Evolutionary conservation across 2,113 vertebrate genomes (phyloP).

Genomic region (Hemibagrus wyckioides): DNA sequence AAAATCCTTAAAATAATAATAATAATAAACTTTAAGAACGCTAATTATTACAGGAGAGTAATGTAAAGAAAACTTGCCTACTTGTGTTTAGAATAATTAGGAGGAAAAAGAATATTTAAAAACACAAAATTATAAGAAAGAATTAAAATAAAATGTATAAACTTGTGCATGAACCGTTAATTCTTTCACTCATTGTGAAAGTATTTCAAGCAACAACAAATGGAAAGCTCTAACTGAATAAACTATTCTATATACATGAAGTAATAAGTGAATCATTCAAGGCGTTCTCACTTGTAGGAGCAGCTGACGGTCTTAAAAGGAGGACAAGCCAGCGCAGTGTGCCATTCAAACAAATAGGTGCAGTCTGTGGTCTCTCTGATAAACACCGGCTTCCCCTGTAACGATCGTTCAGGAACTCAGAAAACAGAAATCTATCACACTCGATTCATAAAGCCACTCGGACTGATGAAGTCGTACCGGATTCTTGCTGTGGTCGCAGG

Average conservation of each 20-base stretch:
- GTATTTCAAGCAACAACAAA: no score
- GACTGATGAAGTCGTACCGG: conserved; percentile 70
- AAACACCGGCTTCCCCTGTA: conserved; percentile 80
- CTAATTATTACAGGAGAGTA: no score
- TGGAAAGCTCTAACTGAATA: not conserved
- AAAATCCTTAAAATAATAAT: not conserved
- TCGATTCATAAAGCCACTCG: not conserved
- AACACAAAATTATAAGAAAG: no score
- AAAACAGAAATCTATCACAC: not conserved
- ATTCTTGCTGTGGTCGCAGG: conserved; percentile 79
- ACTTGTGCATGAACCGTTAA: no score
- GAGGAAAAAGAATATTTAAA: no score
- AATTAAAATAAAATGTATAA: no score
- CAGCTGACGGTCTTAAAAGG: conserved; percentile 84
- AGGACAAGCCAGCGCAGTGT: conserved; percentile 84
- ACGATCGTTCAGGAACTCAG: not conserved
- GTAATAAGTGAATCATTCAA: not conserved
- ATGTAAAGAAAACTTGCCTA: no score
- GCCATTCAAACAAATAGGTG: conserved; percentile 92
- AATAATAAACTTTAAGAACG: no score
- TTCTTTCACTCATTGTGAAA: no score
- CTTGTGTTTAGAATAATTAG: no score
- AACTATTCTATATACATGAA: not conserved
- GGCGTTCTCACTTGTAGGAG: conserved; percentile 82
- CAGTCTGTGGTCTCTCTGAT: conserved; percentile 90